Evolutionary conservation across 2,888 invertebrate genomes (phyloP), one percentile per base, ranked within the genome.

Genomic region (Elegia similella): DNA sequence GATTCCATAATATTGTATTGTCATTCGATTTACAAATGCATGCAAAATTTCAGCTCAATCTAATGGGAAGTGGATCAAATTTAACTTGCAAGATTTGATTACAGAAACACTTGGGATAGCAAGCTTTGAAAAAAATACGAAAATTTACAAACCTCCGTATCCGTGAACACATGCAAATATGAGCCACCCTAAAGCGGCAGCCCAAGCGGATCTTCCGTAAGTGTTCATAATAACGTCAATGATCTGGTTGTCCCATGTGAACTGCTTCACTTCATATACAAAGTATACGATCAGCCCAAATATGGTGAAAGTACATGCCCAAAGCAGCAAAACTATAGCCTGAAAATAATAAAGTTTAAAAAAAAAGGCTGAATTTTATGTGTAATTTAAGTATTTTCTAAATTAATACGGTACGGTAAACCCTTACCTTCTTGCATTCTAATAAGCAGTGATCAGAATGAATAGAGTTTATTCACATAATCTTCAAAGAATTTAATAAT

Each of bases 91-190:
- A n/a, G n/a, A n/a, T n/a, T n/a, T n/a, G n/a, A n/a, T n/a, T n/a
- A 30, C 30, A 6, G 30, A 30, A 6, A 7, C 42, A 42, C 5
- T 7, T 5, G 42, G 10, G 10, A 13, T 12, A 13, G 43, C 2
- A 8, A 10, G 2, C 34, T 34, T 2, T 2, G 8, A 10, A 34
- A 12, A 12, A 38, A 38, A 2, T 12, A 1, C 10, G 7, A 32
- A 1, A 34, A 6, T 38, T 38, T 38, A 12, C 38, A 2, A 69
- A 86, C 86, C 85, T 74, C 80, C 83, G 64, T 79, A 78, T 59
- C 83, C 83, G 57, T 73, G 66, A 12, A 64, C 63, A 57, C 85
- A 86, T 3, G 82, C 80, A 57, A 80, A 71, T 10, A 84, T 75
- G 8, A 87, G 62, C 82, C 82, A 82, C 2, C 74, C 66, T 16